Evolutionary conservation across 2,797 vertebrate genomes (phyloP).

Genomic region (Morus bassanus): DNA sequence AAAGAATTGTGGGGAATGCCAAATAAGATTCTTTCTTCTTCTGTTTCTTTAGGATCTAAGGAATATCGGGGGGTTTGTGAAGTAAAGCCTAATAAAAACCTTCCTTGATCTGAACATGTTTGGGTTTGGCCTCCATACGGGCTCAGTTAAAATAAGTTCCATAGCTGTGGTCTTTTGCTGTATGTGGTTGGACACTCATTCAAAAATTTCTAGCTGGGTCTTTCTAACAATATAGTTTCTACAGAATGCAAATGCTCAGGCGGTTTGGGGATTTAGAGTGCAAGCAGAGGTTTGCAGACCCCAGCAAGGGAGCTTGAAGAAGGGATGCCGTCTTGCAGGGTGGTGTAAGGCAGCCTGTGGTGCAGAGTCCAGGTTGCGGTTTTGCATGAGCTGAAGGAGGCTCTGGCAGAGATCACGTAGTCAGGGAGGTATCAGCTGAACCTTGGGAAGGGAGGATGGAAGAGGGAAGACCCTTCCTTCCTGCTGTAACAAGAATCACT

Average conservation of each 20-base stretch:
- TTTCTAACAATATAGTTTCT: background rate
- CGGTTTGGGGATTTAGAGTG: too few relatives aligned
- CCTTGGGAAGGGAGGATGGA: background rate
- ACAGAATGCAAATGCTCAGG: too few relatives aligned
- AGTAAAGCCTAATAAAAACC: background rate
- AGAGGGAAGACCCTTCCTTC: background rate
- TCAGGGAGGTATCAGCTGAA: rapidly evolving
- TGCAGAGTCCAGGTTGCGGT: rapidly evolving
- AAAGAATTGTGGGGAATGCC: background rate
- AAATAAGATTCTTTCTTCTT: background rate
- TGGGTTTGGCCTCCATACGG: background rate
- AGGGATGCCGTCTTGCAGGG: rapidly evolving
- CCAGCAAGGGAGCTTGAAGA: background rate
- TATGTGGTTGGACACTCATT: background rate
- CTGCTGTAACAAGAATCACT: rapidly evolving
- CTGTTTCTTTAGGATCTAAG: background rate
- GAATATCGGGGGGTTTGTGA: background rate
- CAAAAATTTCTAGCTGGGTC: background rate
- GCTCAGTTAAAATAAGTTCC: background rate
- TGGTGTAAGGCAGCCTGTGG: rapidly evolving
- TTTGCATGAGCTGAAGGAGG: too few relatives aligned
- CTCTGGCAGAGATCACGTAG: background rate
- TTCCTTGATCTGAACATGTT: background rate
- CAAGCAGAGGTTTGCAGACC: background rate
- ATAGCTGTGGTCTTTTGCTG: rapidly evolving